Conservation (phyloP, 2,113 vertebrate species). For the Gorsachius goisagi region DNA sequence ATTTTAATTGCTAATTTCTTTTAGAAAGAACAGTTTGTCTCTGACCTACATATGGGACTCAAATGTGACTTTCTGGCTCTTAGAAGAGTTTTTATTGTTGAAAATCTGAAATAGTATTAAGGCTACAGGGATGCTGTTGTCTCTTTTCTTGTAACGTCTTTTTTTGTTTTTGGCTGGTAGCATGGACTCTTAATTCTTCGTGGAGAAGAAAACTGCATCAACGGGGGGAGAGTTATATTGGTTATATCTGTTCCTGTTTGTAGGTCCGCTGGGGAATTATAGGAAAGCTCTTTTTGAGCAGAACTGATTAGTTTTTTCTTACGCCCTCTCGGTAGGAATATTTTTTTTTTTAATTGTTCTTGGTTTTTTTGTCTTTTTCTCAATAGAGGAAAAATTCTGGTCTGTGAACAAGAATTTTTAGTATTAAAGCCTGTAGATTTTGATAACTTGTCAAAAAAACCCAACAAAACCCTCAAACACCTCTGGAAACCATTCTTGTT, state of each 20-base stretch:
- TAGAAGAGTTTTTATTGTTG: neutral
- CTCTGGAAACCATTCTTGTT: neutral
- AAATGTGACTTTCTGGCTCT: constrained; percentile 26
- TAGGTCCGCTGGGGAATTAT: neutral
- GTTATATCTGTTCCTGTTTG: neutral
- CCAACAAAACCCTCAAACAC: neutral
- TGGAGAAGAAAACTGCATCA: neutral
- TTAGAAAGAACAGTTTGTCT: constrained; percentile 16
- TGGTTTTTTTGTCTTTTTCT: neutral
- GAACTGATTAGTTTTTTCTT: neutral
- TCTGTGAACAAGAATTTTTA: neutral
- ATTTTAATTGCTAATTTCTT: constrained; percentile 55
- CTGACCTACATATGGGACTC: constrained; percentile 28
- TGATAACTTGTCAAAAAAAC: neutral
- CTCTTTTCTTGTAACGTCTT: neutral
- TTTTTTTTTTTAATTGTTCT: neutral
- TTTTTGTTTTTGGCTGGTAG: neutral
- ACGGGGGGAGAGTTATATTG: neutral
- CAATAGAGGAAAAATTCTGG: neutral
- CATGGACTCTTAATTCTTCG: neutral
- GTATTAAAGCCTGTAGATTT: neutral
- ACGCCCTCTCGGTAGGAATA: neutral
- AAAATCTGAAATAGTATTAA: neutral
- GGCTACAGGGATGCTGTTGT: neutral
- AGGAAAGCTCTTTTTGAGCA: neutral